phyloP scores from a whole-genome alignment of 2,888 invertebrate species.

The Chalcosyrphus nemorum region DNA sequence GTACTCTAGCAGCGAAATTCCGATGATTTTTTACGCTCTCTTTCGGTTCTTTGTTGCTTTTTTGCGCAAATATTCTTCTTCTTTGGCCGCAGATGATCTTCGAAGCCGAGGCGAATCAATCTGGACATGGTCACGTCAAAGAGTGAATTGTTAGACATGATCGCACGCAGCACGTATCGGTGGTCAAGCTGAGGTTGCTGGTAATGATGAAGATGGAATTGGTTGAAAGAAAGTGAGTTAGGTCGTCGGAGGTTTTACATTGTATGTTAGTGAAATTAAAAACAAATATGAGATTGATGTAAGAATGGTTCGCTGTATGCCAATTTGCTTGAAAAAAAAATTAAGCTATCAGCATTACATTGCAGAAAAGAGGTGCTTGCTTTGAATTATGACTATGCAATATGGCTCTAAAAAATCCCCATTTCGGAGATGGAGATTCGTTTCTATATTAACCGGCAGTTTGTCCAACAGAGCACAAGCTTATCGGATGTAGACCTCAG shows the following conservation, averaged over 20 bases:
- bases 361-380: too few species aligned
- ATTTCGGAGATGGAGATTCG: too few species aligned
- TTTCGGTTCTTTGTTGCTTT: constrained; percentile 12
- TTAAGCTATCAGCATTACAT: too few species aligned
- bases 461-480: too few species aligned
- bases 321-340: too few species aligned
- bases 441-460: too few species aligned
- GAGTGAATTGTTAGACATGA: constrained; percentile 58
- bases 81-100: constrained; percentile 29
- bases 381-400: too few species aligned
- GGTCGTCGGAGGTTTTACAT: constrained; percentile 33
- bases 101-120: constrained; percentile 56
- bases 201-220: constrained; percentile 39
- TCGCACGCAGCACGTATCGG: constrained; percentile 48
- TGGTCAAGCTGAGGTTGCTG: constrained; percentile 40
- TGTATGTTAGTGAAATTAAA: constrained; percentile 25
- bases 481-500: too few species aligned
- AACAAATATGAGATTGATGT: constrained; percentile 19
- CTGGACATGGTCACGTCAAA: constrained; percentile 69
- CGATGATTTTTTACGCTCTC: constrained; percentile 33
- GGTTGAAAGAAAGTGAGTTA: constrained; percentile 53
- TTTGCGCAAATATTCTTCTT: constrained; percentile 20
- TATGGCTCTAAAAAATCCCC: too few species aligned
- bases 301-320: too few species aligned
- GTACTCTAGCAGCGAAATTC: constrained; percentile 17